Evolutionary conservation across 2,797 vertebrate species (phyloP).

Genomic region (Taeniopygia guttata): DNA sequence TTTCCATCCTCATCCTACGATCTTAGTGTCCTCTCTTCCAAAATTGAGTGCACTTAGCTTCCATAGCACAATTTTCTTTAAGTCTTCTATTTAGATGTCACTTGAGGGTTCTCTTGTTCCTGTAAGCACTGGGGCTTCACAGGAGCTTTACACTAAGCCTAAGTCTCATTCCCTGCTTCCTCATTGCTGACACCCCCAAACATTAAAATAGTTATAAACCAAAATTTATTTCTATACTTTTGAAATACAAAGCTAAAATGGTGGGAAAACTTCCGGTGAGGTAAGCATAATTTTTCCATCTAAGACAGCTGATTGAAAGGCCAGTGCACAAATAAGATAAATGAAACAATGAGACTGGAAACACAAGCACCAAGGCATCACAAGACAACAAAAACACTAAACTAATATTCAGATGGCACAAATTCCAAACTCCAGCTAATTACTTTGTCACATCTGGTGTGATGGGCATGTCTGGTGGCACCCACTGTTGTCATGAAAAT

Average conservation of each 20-base stretch:
- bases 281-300: background rate
- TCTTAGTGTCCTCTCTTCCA: background rate
- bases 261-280: background rate
- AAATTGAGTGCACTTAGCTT: background rate
- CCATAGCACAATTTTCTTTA: background rate
- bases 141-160: background rate
- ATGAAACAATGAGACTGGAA: background rate
- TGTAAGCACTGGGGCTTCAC: background rate
- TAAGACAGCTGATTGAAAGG: background rate
- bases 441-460: background rate
- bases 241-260: background rate
- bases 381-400: background rate
- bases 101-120: background rate
- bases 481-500: background rate
- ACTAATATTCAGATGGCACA: background rate
- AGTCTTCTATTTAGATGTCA: background rate
- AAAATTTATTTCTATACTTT: background rate
- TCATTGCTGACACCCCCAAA: background rate
- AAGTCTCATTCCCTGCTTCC: background rate
- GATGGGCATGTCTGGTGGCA: accelerated
- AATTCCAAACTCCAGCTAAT: background rate
- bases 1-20: background rate
- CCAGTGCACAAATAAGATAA: background rate
- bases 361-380: background rate
- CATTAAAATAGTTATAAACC: background rate